phyloP scores from a whole-genome alignment of 2,113 vertebrate genomes.

The Blennius ocellaris region DNA sequence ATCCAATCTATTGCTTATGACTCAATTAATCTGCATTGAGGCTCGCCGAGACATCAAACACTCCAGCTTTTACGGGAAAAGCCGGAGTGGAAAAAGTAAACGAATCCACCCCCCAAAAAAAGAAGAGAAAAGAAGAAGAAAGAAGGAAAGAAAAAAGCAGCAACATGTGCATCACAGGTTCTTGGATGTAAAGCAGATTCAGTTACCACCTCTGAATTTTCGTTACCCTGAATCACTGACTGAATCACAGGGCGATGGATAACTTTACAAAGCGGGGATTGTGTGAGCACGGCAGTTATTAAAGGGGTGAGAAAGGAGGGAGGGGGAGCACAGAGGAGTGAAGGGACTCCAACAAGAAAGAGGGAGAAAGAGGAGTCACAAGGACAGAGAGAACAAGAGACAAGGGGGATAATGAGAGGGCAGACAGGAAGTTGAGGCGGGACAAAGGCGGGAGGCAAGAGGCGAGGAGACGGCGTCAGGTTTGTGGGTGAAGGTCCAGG shows the following conservation, averaged over 20 bases:
- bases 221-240: conserved; percentile 61
- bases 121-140: background rate
- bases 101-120: background rate
- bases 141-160: conserved; percentile 4
- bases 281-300: conserved; percentile 3
- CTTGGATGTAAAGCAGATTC: conserved; percentile 66
- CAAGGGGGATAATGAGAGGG: conserved; percentile 57
- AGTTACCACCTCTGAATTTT: conserved; percentile 68
- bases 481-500: conserved; percentile 64
- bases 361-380: conserved; percentile 37
- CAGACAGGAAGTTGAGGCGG: conserved; percentile 49
- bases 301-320: conserved; percentile 6
- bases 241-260: conserved; percentile 52
- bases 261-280: conserved; percentile 33
- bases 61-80: conserved; percentile 53
- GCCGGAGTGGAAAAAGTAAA: conserved; percentile 40
- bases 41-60: conserved; percentile 70
- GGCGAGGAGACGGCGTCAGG: conserved; percentile 35
- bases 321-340: conserved; percentile 7
- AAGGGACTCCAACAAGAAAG: conserved; percentile 23
- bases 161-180: conserved; percentile 60
- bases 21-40: conserved; percentile 68
- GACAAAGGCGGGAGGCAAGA: conserved; percentile 32
- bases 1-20: conserved; percentile 68
- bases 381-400: conserved; percentile 34